phyloP scores from a whole-genome alignment of 2,113 vertebrate species.

The Albula goreensis region DNA sequence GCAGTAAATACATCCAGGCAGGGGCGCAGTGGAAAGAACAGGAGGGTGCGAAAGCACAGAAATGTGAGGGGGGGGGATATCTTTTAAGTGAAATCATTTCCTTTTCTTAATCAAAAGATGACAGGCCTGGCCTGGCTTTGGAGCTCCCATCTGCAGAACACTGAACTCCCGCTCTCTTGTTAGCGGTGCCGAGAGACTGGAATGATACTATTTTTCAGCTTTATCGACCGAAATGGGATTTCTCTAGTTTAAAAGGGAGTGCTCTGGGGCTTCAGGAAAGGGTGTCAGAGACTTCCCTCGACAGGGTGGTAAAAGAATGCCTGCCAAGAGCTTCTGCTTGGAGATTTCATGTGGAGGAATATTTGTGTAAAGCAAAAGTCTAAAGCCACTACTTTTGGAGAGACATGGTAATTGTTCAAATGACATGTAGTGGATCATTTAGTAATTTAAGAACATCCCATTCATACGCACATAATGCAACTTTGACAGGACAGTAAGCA shows the following conservation, averaged over 20 bases:
- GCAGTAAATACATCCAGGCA: slow-evolving; percentile 14
- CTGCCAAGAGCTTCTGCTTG: background rate
- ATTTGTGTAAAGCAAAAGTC: background rate
- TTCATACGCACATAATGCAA: background rate
- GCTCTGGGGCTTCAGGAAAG: background rate
- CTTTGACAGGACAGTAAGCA: background rate
- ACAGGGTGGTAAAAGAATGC: background rate
- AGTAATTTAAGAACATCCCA: background rate
- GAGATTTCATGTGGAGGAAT: slow-evolving; percentile 2
- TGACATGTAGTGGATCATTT: background rate
- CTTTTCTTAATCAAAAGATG: slow-evolving; percentile 93
- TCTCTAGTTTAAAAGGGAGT: background rate
- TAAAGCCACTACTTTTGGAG: background rate
- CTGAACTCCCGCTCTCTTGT: slow-evolving; percentile 23
- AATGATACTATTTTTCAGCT: background rate
- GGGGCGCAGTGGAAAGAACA: slow-evolving; percentile 5
- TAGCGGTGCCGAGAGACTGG: background rate
- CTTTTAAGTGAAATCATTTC: slow-evolving; percentile 92
- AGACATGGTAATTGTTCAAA: background rate
- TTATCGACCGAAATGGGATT: background rate
- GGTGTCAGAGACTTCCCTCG: background rate
- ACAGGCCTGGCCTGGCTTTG: slow-evolving; percentile 79
- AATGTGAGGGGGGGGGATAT: slow-evolving; percentile 80
- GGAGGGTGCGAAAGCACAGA: slow-evolving; percentile 77
- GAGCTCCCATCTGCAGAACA: slow-evolving; percentile 80